These are phyloP conservation scores for Caiman crocodilus DNA, from an alignment of 2,797 vertebrate species.

Conservation along the genomic window DNA sequence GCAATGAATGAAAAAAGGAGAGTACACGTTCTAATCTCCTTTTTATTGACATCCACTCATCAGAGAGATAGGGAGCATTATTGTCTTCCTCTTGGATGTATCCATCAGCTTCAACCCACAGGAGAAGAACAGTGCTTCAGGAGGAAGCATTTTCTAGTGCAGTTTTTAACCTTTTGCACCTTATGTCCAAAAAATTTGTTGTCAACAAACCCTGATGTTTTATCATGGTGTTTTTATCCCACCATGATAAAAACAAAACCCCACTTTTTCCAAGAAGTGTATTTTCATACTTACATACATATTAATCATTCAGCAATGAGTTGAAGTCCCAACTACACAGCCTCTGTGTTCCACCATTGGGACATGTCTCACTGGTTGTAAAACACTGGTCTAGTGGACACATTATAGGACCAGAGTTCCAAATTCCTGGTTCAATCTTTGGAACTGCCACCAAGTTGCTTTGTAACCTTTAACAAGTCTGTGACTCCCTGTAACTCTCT, in stretches of 20 bases:
- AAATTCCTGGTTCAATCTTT: neutral
- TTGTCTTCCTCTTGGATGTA: neutral
- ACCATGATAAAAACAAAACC: no score
- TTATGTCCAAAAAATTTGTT: no score
- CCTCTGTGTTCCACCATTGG: no score
- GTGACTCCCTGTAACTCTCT: neutral
- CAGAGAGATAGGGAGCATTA: neutral
- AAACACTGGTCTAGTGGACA: neutral
- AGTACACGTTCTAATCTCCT: neutral
- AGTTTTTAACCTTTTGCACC: no score
- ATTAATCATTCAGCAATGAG: no score
- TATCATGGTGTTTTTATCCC: no score
- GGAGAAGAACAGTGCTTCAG: conserved; percentile 3
- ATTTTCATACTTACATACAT: no score
- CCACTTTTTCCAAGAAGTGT: no score
- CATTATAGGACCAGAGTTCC: neutral
- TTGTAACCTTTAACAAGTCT: neutral
- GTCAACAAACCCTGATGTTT: no score
- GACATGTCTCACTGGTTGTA: no score
- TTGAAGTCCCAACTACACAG: no score
- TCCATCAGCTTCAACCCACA: neutral
- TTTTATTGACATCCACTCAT: neutral
- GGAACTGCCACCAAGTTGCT: neutral
- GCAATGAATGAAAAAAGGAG: neutral
- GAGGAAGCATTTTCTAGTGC: neutral